These are phyloP conservation scores for Oryzias celebensis DNA, from an alignment of 2,113 vertebrate genomes.

Conservation along the genomic window DNA sequence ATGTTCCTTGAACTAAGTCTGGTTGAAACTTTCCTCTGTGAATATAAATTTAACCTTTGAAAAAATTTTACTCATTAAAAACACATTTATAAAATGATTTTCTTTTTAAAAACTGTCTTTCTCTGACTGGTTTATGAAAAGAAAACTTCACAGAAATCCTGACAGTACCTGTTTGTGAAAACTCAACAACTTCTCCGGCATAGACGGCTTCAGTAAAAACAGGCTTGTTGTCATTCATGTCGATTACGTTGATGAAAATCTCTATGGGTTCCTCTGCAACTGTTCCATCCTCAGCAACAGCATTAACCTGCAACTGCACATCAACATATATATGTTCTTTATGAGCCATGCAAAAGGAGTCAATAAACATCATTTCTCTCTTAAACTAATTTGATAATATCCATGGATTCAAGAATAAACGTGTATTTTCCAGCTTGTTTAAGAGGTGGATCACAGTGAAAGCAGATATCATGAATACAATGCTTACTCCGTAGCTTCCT, in stretches of 20 bases:
- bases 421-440: too few species aligned
- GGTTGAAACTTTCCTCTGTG: too few species aligned
- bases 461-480: neutral
- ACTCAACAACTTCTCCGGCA: constrained; percentile 67
- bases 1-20: too few species aligned
- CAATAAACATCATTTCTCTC: neutral
- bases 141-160: neutral
- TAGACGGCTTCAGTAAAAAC: constrained; percentile 56
- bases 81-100: too few species aligned
- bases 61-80: too few species aligned
- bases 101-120: too few species aligned
- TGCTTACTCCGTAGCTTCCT: neutral
- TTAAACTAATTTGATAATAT: too few species aligned
- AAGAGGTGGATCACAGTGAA: too few species aligned
- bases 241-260: constrained; percentile 59
- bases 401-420: too few species aligned
- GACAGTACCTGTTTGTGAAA: constrained; percentile 48
- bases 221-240: constrained; percentile 76
- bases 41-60: too few species aligned
- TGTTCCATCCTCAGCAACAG: neutral
- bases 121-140: neutral
- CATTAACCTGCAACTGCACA: constrained; percentile 60
- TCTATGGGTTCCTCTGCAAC: constrained; percentile 52
- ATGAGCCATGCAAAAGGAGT: neutral
- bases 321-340: neutral